A percentile compares a stretch with the other conserved stretches of the same genome.
Evolutionary conservation across 2,888 invertebrate genomes (phyloP).

Genomic region (Eristalis tenax): DNA sequence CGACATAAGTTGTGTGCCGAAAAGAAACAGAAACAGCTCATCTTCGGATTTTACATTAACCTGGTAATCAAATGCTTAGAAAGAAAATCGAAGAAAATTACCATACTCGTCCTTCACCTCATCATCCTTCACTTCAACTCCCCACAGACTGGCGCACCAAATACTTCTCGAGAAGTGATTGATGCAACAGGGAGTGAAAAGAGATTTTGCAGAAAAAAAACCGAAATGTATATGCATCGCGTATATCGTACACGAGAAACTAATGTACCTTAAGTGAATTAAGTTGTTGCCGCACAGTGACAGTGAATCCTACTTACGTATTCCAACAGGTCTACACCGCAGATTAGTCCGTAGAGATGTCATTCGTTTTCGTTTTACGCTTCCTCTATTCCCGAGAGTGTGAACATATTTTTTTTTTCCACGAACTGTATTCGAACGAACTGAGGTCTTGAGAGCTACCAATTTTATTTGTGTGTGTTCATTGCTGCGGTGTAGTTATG

Average conservation of each 20-base stretch:
- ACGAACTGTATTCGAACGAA: not conserved
- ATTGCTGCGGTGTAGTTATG: not conserved
- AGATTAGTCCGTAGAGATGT: constrained; percentile 68
- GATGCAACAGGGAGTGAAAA: constrained; percentile 40
- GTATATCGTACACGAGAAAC: constrained; percentile 41
- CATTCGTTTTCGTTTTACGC: constrained; percentile 62
- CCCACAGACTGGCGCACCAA: constrained; percentile 31
- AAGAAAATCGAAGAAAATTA: constrained; percentile 47
- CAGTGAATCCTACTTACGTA: constrained; percentile 70
- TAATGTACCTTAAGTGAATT: constrained; percentile 71
- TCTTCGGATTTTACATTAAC: not conserved
- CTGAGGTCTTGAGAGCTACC: not conserved
- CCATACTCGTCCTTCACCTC: constrained; percentile 26
- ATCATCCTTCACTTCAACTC: constrained; percentile 12
- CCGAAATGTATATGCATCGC: not conserved
- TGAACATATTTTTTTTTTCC: not conserved
- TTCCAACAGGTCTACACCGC: constrained; percentile 63
- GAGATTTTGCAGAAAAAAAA: not conserved
- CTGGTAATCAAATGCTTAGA: not conserved
- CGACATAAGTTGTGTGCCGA: no score
- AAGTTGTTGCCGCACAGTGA: constrained; percentile 64
- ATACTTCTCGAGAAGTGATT: constrained; percentile 55
- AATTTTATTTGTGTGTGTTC: not conserved
- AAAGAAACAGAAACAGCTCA: no score
- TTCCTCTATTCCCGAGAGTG: not conserved